Evolutionary conservation across 2,113 vertebrate species (phyloP), one percentile per base, ranked within the genome.

Genomic region (Cololabis saira): DNA sequence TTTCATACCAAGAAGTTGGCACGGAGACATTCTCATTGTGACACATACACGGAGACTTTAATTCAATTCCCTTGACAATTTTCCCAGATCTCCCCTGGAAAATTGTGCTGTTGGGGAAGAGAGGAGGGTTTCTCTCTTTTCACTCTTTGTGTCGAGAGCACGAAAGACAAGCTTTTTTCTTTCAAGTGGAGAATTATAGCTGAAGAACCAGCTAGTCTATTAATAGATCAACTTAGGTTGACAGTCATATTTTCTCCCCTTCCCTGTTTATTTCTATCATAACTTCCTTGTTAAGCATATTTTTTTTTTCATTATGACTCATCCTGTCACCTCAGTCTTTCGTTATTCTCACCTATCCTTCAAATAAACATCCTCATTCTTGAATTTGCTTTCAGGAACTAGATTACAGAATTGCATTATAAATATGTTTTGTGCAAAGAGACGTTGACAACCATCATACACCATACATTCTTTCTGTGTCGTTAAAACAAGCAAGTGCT

Each of bases 121-220:
- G 30, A 49, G 12, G 12, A 63, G 19, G 22, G 12, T 57, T 17
- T 58, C 18, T 62, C 58, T 59, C 15, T 45, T 45, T 45, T 45
- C n/a, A 16, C 15, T 16, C 43, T 45, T 16, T 53, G 61, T 52
- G 47, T 48, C 54, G 11, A 45, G 27, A 60, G 18, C 49, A 45
- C 21, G 55, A 48, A 41, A 53, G 52, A 44, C 74, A n/a, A n/a
- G n/a, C 33, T 8, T 73, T 51, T n/a, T 58, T 57, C 44, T 71
- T 77, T 56, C 59, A 53, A 27, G 66, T 65, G 61, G 33, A 54
- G 75, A 76, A 78, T 86, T 78, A 83, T 80, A 82, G 63, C 70
- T 65, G 37, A 16, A 43, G 58, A 63, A 57, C 14, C 53, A 70
- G 59, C 76, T 22, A 1, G 5, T 75, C 69, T 82, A 80, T 83